phyloP scores from a whole-genome alignment of 2,888 invertebrate genomes.

The Polietes domitor region DNA sequence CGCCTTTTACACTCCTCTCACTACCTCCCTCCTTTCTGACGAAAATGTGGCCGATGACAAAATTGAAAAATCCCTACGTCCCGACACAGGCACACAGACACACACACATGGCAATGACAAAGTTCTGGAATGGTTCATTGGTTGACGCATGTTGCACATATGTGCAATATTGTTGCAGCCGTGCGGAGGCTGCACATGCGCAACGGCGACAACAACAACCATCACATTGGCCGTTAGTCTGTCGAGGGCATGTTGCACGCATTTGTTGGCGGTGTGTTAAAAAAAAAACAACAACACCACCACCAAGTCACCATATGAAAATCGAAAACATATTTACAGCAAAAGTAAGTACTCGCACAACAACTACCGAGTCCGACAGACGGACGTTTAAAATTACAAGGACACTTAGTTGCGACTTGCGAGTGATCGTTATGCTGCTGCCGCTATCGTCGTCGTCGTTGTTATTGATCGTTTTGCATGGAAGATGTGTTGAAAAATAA shows the following conservation, averaged over 20 bases:
- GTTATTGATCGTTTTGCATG: background rate
- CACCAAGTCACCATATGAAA: slow-evolving; percentile 9
- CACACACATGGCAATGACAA: slow-evolving; percentile 30
- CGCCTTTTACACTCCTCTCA: slow-evolving; percentile 45
- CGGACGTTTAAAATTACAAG: slow-evolving; percentile 59
- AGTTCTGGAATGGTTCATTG: slow-evolving; percentile 39
- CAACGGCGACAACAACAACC: background rate
- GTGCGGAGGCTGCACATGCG: slow-evolving; percentile 33
- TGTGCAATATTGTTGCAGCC: slow-evolving; percentile 68
- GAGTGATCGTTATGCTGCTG: background rate
- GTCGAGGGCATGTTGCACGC: background rate
- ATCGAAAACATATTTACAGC: slow-evolving; percentile 54
- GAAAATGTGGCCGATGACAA: background rate
- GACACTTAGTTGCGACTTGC: slow-evolving; percentile 10
- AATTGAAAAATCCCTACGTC: background rate
- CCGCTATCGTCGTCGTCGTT: background rate
- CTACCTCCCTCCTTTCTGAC: background rate
- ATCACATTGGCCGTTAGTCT: background rate
- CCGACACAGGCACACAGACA: slow-evolving; percentile 30
- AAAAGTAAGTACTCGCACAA: background rate
- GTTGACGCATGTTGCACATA: slow-evolving; percentile 61
- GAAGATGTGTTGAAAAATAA: background rate
- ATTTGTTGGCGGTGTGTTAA: slow-evolving; percentile 3
- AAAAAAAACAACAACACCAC: slow-evolving; percentile 7
- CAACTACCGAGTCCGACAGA: background rate